phyloP scores from a whole-genome alignment of 2,888 invertebrate species.

The Oscheius sp. region DNA sequence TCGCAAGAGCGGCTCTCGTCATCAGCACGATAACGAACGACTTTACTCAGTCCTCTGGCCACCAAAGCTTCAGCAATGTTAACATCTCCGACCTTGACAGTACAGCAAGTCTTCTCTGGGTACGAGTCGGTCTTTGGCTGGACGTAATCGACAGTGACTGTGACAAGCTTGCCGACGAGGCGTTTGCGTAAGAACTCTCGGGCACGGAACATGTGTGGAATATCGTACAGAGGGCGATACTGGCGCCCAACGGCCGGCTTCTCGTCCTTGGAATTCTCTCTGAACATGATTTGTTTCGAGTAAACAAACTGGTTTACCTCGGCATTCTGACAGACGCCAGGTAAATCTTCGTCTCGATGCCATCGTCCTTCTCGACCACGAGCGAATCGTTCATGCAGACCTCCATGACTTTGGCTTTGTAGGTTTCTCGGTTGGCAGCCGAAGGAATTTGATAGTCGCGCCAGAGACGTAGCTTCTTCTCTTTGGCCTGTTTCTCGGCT shows the following conservation, averaged over 20 bases:
- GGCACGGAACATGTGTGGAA: slow-evolving; percentile 98
- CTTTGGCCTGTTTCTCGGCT: slow-evolving; percentile 89
- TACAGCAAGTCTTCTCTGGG: slow-evolving; percentile 93
- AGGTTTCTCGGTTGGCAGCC: slow-evolving; percentile 57
- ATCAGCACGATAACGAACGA: slow-evolving; percentile 91
- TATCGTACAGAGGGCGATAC: slow-evolving; percentile 89
- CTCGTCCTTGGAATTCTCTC: slow-evolving; percentile 73
- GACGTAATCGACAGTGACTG: slow-evolving; percentile 90
- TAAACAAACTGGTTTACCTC: slow-evolving; percentile 77
- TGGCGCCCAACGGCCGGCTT: slow-evolving; percentile 58
- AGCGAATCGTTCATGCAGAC: slow-evolving; percentile 94
- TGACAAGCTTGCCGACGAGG: slow-evolving; percentile 88
- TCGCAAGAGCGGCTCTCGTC: slow-evolving; percentile 83
- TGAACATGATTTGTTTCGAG: too few relatives aligned
- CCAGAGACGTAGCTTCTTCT: slow-evolving; percentile 88
- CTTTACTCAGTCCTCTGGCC: slow-evolving; percentile 86
- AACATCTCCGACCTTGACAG: slow-evolving; percentile 80
- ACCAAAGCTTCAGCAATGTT: slow-evolving; percentile 88
- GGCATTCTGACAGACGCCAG: slow-evolving; percentile 95
- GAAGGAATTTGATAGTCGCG: slow-evolving; percentile 84
- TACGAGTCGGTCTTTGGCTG: slow-evolving; percentile 91
- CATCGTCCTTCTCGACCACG: slow-evolving; percentile 84
- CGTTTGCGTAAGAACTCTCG: slow-evolving; percentile 93
- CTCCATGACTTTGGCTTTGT: slow-evolving; percentile 77
- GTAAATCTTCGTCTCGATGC: slow-evolving; percentile 88